Base-by-base conservation (phyloP, 2,113 vertebrate species). In the Takifugu bimaculatus region DNA sequence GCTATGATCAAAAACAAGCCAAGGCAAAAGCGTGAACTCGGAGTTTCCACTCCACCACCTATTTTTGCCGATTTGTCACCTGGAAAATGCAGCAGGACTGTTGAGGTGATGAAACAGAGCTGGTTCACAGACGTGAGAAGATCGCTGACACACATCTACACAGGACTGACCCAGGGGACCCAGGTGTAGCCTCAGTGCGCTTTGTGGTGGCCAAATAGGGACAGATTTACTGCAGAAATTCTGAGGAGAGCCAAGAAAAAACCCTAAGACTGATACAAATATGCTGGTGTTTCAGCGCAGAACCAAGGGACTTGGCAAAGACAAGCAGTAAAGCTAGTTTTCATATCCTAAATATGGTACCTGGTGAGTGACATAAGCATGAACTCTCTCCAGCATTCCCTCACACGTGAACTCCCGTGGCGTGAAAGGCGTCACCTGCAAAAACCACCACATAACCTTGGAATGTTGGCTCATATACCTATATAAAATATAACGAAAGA, bases 351-450 rank as follows among this genome's bases (percentile, higher is more conserved):
- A 4, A 29, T 20, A 13, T 7, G 12, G 20, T 78, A 91, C 89
- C 89, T 91, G 88, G 39, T 90, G 83, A 52, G 75, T 77, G 75
- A 90, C 73, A 50, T 91, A 91, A 72, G 54, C 64, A 20, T 61
- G 66, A 56, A 91, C 69, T 51, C 88, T 74, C 67, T 91, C 81
- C 78, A 91, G 53, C 88, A 91, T 90, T 63, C 82, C 89, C 35
- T 80, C 77, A 52, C 84, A 86, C 9, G 81, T 88, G 65, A 89
- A 90, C 62, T 91, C 89, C 63, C 70, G 45, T 12, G 85, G 89
- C 28, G 75, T 82, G 77, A 89, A 86, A 29, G 88, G 80, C 68
- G 82, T 86, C 71, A 91, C 79, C 89, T 91, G 79, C 20, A 78
- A 66, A 72, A 52, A 71, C 52, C 76, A 3, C 62, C 26, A 61